Evolutionary conservation across 2,113 vertebrate species (phyloP).

Genomic region (Kobus ellipsiprymnus): DNA sequence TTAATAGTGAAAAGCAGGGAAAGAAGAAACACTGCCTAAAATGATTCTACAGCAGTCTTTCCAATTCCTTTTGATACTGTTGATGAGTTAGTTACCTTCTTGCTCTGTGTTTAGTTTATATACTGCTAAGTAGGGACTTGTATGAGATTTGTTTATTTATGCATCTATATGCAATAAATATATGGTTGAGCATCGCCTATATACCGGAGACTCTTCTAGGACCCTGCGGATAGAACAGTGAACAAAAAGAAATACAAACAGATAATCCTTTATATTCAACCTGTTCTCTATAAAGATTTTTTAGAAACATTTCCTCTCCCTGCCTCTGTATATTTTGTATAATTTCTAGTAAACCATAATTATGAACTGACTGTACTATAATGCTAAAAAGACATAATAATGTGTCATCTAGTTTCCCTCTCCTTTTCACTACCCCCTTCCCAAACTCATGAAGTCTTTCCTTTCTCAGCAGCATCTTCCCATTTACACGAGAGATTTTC

Average conservation of each 20-base stretch:
- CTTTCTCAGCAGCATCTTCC: neutral
- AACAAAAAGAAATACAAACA: neutral
- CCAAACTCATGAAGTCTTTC: neutral
- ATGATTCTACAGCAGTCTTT: neutral
- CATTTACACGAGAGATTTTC: neutral
- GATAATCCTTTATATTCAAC: neutral
- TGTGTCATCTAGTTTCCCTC: neutral
- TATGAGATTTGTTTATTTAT: neutral
- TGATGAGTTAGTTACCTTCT: neutral
- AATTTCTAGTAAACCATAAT: neutral
- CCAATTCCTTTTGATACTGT: neutral
- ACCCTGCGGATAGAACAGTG: neutral
- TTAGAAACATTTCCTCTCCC: neutral
- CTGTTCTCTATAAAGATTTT: neutral
- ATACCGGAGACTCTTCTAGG: neutral
- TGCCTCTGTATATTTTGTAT: neutral
- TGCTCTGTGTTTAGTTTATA: neutral
- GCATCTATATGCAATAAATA: neutral
- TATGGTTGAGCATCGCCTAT: neutral
- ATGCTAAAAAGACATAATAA: neutral
- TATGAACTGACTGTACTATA: neutral
- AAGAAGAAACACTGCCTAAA: neutral
- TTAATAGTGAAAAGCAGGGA: neutral
- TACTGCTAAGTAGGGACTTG: neutral
- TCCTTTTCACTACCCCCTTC: neutral